Base-by-base conservation (phyloP, 35 echinoderm and acorn worm genomes). In the Amphiura filiformis region DNA sequence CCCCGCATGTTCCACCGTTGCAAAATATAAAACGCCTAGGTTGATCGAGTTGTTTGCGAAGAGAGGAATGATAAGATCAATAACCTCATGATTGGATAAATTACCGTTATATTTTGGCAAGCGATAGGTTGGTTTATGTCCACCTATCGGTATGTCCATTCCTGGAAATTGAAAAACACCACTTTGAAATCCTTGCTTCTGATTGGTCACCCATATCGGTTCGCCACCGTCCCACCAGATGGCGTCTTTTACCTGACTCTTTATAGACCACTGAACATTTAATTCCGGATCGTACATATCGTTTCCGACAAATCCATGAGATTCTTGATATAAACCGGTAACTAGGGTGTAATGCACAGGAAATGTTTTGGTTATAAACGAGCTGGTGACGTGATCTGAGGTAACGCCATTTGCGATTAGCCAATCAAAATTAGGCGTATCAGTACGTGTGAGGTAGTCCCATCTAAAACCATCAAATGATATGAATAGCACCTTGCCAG, bases 381-480 rank as follows among this genome's bases (percentile, higher is more conserved):
- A 76, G 80, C 92, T 80, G 26, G 65, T 82, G 23, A 86, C 89
- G 38, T 90, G 90, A 34, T 92, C 87, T 34, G 93, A 82, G 32
- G 83, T 80, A 38, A 94, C 90, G 18, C 96, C 96, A 13, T 92
- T 35, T 0, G 61, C 2, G 23, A 88, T 85, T 28, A 99, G 61
- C 26, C 83, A 35, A 38, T 93, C 87, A 82, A 99, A 99, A 77
- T 91, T 92, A 23, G 96, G 96, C 0, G 93, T 99, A 36, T 92
- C 39, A 15, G 78, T 86, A 38, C 87, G 92, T 37, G 86, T 77
- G 0, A 95, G 34, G 76, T 94, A 99, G 70, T 99, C 96, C 90
- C 93, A 94, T 34, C 96, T 87, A 39, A 99, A 99, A 15, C 96
- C 96, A 89, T 99, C 96, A 76, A 99, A 95, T 30, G 96, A 95